Percentiles rank a stretch among this genome's conserved stretches.
phyloP scores from a whole-genome alignment of 1,140 invertebrate species.

The Lepidurus arcticus region DNA sequence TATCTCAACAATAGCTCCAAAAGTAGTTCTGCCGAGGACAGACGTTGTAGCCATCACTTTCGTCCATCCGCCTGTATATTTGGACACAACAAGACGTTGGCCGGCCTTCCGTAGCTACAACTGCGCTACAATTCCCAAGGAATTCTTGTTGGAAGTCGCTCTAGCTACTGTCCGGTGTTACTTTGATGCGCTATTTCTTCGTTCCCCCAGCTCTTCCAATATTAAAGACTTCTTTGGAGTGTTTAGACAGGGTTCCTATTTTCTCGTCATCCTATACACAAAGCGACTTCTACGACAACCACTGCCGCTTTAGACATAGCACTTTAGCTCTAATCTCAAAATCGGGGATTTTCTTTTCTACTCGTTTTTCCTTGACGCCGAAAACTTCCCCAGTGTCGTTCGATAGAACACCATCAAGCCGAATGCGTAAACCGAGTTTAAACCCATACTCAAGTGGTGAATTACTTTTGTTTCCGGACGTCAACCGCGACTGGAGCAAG shows the following conservation, averaged over 20 bases:
- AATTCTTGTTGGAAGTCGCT: neutral
- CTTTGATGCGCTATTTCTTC: neutral
- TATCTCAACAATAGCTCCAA: neutral
- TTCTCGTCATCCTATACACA: neutral
- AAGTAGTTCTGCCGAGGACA: neutral
- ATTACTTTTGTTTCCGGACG: neutral
- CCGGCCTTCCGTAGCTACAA: neutral
- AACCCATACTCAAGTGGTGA: neutral
- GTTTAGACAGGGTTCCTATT: conserved; percentile 7
- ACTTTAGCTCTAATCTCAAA: neutral
- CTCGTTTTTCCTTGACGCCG: neutral
- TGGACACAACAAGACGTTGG: neutral
- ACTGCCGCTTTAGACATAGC: neutral
- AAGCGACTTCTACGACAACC: no score
- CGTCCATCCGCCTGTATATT: no score
- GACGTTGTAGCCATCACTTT: neutral
- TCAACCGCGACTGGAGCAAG: neutral
- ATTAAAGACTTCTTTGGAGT: conserved; percentile 11
- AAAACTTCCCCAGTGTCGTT: neutral
- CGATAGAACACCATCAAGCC: neutral
- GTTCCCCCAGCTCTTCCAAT: neutral
- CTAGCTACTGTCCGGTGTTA: conserved; percentile 8
- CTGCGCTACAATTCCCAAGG: neutral
- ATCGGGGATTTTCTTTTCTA: neutral
- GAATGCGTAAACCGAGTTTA: neutral